A percentile compares a stretch with the other conserved stretches of the same genome.
Conservation (phyloP, 2,888 invertebrate genomes). For the Drosophila melanosoma region DNA sequence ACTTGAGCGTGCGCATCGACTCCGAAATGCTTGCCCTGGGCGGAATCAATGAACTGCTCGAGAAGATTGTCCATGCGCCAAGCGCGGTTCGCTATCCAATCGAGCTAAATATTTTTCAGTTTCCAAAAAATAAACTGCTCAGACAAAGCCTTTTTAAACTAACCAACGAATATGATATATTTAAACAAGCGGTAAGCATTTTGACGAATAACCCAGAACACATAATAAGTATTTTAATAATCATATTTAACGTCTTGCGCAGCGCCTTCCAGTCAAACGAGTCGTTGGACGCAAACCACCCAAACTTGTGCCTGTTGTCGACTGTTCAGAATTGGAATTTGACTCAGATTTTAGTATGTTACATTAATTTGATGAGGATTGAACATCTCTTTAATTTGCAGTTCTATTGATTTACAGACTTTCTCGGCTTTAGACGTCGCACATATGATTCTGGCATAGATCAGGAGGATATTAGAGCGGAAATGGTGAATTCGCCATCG, state of each 20-base stretch:
- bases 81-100: constrained; percentile 43
- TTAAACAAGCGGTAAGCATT: constrained; percentile 74
- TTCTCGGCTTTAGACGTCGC: constrained; percentile 55
- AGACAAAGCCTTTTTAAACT: constrained; percentile 45
- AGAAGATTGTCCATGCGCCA: constrained; percentile 44
- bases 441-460: constrained; percentile 64
- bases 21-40: constrained; percentile 63
- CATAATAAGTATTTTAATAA: neutral
- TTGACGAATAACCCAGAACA: neutral
- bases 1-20: constrained; percentile 74
- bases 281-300: neutral
- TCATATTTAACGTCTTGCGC: neutral
- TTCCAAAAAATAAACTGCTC: constrained; percentile 36
- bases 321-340: constrained; percentile 47
- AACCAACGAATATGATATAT: constrained; percentile 65
- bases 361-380: neutral
- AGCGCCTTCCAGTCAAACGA: constrained; percentile 53
- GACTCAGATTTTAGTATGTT: constrained; percentile 51
- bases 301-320: neutral
- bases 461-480: constrained; percentile 42
- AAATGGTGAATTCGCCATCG: constrained; percentile 9
- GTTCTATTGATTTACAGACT: constrained; percentile 43
- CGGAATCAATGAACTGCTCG: constrained; percentile 26
- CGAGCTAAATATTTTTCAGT: constrained; percentile 36
- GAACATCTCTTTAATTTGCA: neutral